These are phyloP conservation scores for Zalophus californianus DNA, from an alignment of 2,797 vertebrate species.

Conservation along the genomic window DNA sequence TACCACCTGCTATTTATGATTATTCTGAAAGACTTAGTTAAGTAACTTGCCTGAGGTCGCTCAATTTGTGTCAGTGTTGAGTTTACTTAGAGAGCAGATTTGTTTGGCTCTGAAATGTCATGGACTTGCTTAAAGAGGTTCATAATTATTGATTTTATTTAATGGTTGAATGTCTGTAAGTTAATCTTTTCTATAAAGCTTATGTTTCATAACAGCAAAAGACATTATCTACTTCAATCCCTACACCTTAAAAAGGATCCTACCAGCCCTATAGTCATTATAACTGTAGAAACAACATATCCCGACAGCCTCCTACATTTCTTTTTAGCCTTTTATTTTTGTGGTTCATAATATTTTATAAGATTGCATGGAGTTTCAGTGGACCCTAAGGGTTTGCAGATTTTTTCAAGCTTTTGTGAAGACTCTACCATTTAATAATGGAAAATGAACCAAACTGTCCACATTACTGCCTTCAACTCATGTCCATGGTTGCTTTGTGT, in stretches of 20 bases:
- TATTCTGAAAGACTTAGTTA: not conserved
- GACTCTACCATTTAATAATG: not conserved
- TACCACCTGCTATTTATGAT: not conserved
- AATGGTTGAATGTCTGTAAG: not conserved
- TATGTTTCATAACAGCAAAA: not conserved
- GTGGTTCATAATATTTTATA: not conserved
- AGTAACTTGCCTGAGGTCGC: not conserved
- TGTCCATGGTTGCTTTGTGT: not conserved
- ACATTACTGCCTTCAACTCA: not conserved
- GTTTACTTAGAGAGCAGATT: constrained; percentile 55
- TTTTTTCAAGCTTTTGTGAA: not conserved
- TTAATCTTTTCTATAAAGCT: constrained; percentile 16
- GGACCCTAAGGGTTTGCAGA: not conserved
- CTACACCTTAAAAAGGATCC: not conserved
- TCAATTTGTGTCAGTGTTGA: not conserved
- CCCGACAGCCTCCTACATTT: not conserved
- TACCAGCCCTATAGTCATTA: not conserved
- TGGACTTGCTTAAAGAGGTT: not conserved
- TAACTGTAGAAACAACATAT: not conserved
- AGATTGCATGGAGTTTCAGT: not conserved
- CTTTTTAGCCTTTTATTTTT: constrained; percentile 22
- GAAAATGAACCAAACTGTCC: constrained; percentile 17
- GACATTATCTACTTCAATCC: not conserved
- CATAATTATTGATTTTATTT: constrained; percentile 42
- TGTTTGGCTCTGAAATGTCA: constrained; percentile 30